A percentile compares a stretch with the other conserved stretches of the same genome.
Conservation (phyloP, 2,888 invertebrate genomes). For the Invenusta paracnida region DNA sequence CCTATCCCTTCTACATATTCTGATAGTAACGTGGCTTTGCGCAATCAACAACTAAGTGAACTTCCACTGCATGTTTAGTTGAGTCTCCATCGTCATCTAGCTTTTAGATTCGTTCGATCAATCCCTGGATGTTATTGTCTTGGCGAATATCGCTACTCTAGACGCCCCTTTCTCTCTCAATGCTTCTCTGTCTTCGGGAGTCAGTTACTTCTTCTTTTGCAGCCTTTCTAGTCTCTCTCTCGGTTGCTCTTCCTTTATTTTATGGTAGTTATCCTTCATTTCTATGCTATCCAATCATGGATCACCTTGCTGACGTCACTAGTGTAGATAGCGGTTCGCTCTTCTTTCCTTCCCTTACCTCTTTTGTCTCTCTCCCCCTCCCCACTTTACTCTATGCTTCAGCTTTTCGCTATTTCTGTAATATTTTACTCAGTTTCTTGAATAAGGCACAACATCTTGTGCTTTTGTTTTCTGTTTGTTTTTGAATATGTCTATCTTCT, state of each 20-base stretch:
- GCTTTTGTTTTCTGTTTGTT: conserved; percentile 26
- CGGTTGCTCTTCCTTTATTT: not conserved
- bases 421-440: conserved; percentile 23
- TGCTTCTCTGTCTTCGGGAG: not conserved
- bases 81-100: not conserved
- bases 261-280: not conserved
- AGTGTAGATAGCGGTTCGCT: not conserved
- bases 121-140: conserved; percentile 26
- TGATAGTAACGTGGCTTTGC: conserved; percentile 22
- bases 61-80: conserved; percentile 18
- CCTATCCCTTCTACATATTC: not conserved
- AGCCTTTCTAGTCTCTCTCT: not conserved
- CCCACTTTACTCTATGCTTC: not conserved
- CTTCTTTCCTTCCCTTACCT: not conserved
- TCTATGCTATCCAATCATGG: conserved; percentile 1
- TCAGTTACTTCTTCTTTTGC: not conserved
- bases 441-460: not conserved
- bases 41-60: conserved; percentile 25
- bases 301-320: not conserved
- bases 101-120: conserved; percentile 26
- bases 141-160: conserved; percentile 6
- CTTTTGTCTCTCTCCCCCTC: not conserved
- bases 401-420: not conserved
- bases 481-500: not conserved
- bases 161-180: not conserved